Conservation (phyloP, 2,888 invertebrate species). For the Mesorhabditis spiculigera region DNA sequence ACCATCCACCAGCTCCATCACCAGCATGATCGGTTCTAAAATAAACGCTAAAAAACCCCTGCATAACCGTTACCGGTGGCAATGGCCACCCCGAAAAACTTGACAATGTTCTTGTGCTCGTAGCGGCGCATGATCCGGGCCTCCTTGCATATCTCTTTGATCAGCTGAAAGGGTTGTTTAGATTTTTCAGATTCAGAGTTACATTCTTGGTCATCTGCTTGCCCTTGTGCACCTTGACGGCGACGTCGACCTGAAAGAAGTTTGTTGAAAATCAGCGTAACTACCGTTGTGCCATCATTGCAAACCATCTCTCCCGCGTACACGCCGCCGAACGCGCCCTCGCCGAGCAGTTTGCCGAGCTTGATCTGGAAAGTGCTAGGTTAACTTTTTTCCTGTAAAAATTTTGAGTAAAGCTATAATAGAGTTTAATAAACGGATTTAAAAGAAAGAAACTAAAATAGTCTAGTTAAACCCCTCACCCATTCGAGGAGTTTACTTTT, state of each 20-base stretch:
- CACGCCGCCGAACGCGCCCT: constrained; percentile 44
- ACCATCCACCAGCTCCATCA: constrained; percentile 38
- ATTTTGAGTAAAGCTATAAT: too few relatives aligned
- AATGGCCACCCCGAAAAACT: constrained; percentile 38
- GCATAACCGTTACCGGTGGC: constrained; percentile 12
- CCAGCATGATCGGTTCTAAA: constrained; percentile 40
- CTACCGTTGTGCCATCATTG: constrained; percentile 20
- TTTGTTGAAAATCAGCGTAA: not conserved
- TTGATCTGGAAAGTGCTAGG: constrained; percentile 15
- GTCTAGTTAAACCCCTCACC: too few relatives aligned
- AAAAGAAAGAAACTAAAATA: too few relatives aligned
- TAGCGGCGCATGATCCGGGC: constrained; percentile 42
- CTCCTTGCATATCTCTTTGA: constrained; percentile 41
- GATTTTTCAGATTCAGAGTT: not conserved
- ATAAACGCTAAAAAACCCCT: not conserved
- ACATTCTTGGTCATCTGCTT: constrained; percentile 29
- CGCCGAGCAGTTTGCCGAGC: constrained; percentile 30
- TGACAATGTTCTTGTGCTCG: constrained; percentile 39
- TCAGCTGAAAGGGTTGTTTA: constrained; percentile 18
- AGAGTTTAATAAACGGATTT: too few relatives aligned
- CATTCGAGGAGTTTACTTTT: too few relatives aligned
- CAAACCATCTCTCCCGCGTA: constrained; percentile 26
- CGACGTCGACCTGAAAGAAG: constrained; percentile 17
- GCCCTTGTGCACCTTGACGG: constrained; percentile 42
- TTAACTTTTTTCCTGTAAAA: not conserved